Percentiles rank a stretch among this genome's conserved stretches.
These are phyloP conservation scores for Mohoua ochrocephala DNA, from an alignment of 2,113 vertebrate genomes.

Conservation along the genomic window DNA sequence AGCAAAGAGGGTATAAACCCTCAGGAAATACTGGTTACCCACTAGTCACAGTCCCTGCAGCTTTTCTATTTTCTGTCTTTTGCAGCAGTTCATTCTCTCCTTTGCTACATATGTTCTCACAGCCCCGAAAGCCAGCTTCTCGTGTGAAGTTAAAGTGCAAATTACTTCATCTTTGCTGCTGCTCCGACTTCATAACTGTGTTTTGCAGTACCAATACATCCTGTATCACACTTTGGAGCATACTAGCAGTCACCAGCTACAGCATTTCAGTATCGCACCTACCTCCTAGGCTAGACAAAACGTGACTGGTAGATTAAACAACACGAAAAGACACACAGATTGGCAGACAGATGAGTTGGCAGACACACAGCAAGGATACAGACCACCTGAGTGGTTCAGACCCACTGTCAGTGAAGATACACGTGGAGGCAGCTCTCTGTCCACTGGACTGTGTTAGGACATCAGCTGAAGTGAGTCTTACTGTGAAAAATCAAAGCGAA, in stretches of 20 bases:
- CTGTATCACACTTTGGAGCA: not conserved
- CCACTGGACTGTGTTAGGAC: not conserved
- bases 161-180: not conserved
- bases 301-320: not conserved
- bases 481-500: not conserved
- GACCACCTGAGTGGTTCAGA: not conserved
- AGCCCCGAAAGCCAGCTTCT: not conserved
- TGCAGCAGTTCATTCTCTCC: not conserved
- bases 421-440: not conserved
- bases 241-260: not conserved
- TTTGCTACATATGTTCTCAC: not conserved
- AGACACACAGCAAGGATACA: not conserved
- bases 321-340: not conserved
- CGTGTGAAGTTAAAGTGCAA: not conserved
- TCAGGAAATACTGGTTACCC: constrained; percentile 9
- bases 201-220: not conserved
- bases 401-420: not conserved
- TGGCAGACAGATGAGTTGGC: not conserved
- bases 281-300: not conserved
- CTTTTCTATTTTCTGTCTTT: not conserved
- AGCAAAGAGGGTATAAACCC: not conserved
- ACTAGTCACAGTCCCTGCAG: not conserved
- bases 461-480: not conserved
- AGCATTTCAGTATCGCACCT: not conserved
- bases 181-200: not conserved